A percentile compares a stretch with the other conserved stretches of the same genome.
Evolutionary conservation across 2,888 invertebrate species (phyloP).

Genomic region (Myopa tessellatipennis): DNA sequence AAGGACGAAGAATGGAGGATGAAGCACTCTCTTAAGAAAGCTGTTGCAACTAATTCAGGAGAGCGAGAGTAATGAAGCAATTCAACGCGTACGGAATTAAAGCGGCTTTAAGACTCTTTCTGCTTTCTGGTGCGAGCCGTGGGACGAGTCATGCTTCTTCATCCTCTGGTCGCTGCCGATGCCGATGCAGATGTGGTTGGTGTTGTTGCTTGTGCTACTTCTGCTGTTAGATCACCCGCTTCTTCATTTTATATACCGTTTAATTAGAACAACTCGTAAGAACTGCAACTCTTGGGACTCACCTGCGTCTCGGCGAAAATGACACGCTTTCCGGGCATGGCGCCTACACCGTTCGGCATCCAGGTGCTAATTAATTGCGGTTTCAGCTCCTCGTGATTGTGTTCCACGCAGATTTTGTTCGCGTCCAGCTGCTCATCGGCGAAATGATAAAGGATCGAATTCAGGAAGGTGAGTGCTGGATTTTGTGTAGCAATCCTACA

Average conservation of each 20-base stretch:
- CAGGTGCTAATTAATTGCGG: slow-evolving; percentile 91
- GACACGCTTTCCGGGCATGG: slow-evolving; percentile 82
- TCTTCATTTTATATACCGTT: not conserved
- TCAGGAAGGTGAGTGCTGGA: slow-evolving; percentile 67
- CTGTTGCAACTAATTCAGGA: slow-evolving; percentile 19
- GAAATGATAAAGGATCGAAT: slow-evolving; percentile 67
- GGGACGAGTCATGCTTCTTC: too few relatives aligned
- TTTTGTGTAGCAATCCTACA: slow-evolving; percentile 65
- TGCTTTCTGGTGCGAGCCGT: not conserved
- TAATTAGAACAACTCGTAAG: not conserved
- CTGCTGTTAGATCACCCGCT: not conserved
- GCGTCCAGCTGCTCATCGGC: slow-evolving; percentile 65
- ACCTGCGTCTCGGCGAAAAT: slow-evolving; percentile 94
- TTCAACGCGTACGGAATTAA: not conserved
- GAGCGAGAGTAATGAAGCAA: not conserved
- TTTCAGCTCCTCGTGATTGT: slow-evolving; percentile 85
- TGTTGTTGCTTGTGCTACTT: not conserved
- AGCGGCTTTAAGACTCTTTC: not conserved
- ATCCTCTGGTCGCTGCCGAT: too few relatives aligned
- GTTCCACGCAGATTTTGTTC: slow-evolving; percentile 79
- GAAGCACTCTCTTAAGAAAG: slow-evolving; percentile 16
- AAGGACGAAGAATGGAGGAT: slow-evolving; percentile 38
- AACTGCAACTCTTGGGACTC: slow-evolving; percentile 48
- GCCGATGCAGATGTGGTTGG: not conserved
- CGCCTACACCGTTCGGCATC: slow-evolving; percentile 90